Evolutionary conservation across 2,888 invertebrate genomes (phyloP).

Genomic region (Platycnemis pennipes): DNA sequence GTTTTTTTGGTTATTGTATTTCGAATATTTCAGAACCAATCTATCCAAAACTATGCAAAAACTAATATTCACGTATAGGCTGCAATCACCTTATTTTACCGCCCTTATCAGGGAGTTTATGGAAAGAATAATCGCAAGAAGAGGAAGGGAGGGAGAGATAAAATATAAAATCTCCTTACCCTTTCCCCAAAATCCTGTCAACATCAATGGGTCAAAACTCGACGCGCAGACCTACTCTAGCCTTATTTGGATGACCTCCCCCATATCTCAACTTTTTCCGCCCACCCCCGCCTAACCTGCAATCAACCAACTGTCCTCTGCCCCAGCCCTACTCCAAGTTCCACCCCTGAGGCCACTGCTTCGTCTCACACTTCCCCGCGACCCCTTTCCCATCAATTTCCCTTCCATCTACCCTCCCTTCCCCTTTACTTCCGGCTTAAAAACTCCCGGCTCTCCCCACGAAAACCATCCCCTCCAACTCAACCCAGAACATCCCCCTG

Average conservation of each 20-base stretch:
- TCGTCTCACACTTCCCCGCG: background rate
- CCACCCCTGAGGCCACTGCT: background rate
- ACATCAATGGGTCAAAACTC: background rate
- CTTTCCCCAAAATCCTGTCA: background rate
- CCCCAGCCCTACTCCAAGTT: background rate
- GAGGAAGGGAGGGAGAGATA: background rate
- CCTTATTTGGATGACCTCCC: background rate
- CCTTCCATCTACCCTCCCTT: background rate
- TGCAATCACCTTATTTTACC: too few relatives aligned
- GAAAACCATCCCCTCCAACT: background rate
- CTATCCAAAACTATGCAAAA: too few relatives aligned
- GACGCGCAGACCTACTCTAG: too few relatives aligned
- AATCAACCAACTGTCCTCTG: background rate
- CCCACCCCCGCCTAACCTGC: background rate
- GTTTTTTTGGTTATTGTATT: too few relatives aligned
- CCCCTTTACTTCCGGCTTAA: background rate
- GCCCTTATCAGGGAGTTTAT: background rate
- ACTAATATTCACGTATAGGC: too few relatives aligned
- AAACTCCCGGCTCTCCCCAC: background rate
- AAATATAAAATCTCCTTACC: background rate
- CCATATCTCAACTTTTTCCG: background rate
- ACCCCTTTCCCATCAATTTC: background rate
- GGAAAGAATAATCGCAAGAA: background rate
- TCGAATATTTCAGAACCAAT: too few relatives aligned
- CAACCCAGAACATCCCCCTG: background rate